phyloP scores from a whole-genome alignment of 2,888 invertebrate genomes.

The Iphiclides podalirius region DNA sequence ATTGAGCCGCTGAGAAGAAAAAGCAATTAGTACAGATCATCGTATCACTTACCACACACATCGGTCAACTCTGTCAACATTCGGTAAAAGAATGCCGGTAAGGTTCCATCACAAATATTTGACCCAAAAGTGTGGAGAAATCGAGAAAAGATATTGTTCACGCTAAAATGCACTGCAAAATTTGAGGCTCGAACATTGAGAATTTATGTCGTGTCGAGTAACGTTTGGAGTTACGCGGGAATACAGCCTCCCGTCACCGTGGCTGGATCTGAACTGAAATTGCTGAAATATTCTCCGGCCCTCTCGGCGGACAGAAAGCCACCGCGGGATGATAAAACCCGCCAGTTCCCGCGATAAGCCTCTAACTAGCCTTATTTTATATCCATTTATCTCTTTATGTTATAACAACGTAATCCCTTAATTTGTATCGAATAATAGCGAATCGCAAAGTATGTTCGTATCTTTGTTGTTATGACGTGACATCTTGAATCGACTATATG shows the following conservation, averaged over 20 bases:
- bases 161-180: conserved; percentile 4
- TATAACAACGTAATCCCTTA: conserved; percentile 9
- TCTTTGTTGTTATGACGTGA: not conserved
- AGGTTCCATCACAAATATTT: conserved; percentile 42
- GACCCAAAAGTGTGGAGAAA: conserved; percentile 23
- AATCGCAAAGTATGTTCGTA: not conserved
- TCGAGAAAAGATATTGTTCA: conserved; percentile 21
- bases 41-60: conserved; percentile 52
- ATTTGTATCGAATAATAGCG: conserved; percentile 5
- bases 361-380: conserved; percentile 47
- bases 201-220: conserved; percentile 41
- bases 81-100: conserved; percentile 45
- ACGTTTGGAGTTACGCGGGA: conserved; percentile 28
- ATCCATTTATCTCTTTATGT: conserved; percentile 17
- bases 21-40: conserved; percentile 28
- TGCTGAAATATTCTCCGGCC: conserved; percentile 27
- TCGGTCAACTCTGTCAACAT: conserved; percentile 51
- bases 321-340: conserved; percentile 51
- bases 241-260: conserved; percentile 45
- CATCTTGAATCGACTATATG: not conserved
- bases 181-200: conserved; percentile 19
- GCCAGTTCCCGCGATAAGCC: conserved; percentile 56
- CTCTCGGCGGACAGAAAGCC: conserved; percentile 29
- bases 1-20: conserved; percentile 22
- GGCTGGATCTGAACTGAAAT: conserved; percentile 54